These are phyloP conservation scores for Colletes gigas DNA, from an alignment of 1,140 invertebrate species.

Conservation along the genomic window DNA sequence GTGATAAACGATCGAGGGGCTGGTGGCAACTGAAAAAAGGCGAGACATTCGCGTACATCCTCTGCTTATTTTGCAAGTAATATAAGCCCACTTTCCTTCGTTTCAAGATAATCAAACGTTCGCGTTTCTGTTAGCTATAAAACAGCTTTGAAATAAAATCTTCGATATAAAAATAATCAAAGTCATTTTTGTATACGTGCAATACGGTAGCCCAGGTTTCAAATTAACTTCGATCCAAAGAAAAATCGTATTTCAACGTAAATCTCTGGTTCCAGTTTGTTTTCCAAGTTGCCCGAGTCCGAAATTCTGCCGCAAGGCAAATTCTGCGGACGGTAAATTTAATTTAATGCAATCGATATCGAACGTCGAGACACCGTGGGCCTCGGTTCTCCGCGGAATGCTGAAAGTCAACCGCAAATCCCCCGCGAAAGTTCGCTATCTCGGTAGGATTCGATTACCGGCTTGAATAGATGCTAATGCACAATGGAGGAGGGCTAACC, in stretches of 20 bases:
- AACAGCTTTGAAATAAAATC: no score
- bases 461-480: slow-evolving; percentile 81
- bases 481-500: slow-evolving; percentile 74
- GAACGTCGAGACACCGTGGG: neutral
- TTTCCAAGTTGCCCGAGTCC: no score
- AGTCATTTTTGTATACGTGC: no score
- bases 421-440: slow-evolving; percentile 77
- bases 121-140: no score
- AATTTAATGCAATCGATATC: neutral
- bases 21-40: slow-evolving; percentile 36
- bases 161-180: no score
- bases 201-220: neutral
- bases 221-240: neutral
- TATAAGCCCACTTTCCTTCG: no score
- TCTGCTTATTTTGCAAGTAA: neutral
- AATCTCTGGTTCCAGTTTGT: no score
- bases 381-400: slow-evolving; percentile 16
- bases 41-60: slow-evolving; percentile 24
- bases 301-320: neutral
- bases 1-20: slow-evolving; percentile 67
- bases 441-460: slow-evolving; percentile 79
- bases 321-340: neutral
- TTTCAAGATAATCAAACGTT: no score
- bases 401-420: slow-evolving; percentile 79
- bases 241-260: no score